Conservation (phyloP, 2,888 invertebrate genomes). For the Lysandra bellargus region DNA sequence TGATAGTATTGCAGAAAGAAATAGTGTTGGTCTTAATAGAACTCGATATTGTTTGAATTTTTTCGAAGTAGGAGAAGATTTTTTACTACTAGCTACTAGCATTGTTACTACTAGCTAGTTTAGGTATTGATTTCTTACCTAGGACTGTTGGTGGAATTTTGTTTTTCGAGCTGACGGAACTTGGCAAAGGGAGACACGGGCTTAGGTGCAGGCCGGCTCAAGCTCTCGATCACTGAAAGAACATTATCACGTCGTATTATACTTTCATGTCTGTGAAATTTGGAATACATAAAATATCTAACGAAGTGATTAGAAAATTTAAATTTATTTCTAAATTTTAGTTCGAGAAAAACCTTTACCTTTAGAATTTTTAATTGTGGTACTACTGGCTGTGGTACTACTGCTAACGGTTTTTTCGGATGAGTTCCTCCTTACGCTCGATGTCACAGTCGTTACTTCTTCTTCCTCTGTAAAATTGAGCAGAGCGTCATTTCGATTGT, state of each 20-base stretch:
- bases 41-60: not conserved
- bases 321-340: too few species aligned
- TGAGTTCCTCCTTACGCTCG: slow-evolving; percentile 74
- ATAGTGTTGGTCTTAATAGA: not conserved
- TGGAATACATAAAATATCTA: too few species aligned
- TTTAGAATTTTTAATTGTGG: slow-evolving; percentile 82
- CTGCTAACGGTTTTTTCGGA: slow-evolving; percentile 81
- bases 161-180: slow-evolving; percentile 94
- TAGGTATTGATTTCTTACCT: slow-evolving; percentile 79
- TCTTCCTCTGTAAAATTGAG: slow-evolving; percentile 66
- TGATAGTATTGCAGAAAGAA: not conserved
- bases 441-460: slow-evolving; percentile 73
- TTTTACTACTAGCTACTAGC: not conserved
- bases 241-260: not conserved
- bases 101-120: not conserved
- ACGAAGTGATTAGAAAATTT: too few species aligned
- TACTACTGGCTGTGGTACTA: slow-evolving; percentile 79
- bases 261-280: too few species aligned
- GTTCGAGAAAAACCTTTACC: slow-evolving; percentile 53
- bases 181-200: slow-evolving; percentile 93
- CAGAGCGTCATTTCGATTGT: not conserved
- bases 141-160: slow-evolving; percentile 88
- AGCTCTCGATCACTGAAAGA: slow-evolving; percentile 78
- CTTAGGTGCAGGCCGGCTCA: slow-evolving; percentile 77
- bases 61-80: not conserved